Conservation (phyloP, 2,113 vertebrate genomes). For the Anolis sagrei region DNA sequence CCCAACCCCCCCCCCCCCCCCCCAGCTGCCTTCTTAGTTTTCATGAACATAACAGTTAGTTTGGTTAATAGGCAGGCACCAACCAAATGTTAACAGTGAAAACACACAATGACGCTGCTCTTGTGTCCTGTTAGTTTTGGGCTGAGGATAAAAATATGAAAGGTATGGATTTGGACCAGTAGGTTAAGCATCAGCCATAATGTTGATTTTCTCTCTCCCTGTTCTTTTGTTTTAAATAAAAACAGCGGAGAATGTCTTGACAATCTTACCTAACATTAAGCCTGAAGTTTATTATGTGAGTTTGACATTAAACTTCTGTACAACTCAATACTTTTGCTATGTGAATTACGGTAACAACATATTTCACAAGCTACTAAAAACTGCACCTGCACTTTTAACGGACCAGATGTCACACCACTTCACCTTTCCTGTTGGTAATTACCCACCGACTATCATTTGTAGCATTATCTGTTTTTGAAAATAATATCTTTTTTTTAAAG, state of each 20-base stretch:
- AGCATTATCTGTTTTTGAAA: background rate
- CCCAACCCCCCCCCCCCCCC: too few relatives aligned
- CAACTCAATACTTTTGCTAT: conserved; percentile 30
- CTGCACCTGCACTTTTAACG: background rate
- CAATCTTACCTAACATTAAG: background rate
- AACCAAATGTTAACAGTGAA: background rate
- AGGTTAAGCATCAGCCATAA: background rate
- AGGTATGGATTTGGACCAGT: background rate
- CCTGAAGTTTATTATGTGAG: background rate
- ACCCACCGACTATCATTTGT: background rate
- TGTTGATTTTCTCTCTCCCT: background rate
- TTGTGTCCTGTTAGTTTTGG: background rate
- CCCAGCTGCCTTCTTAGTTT: background rate
- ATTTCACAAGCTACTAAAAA: conserved; percentile 8
- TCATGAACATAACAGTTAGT: background rate
- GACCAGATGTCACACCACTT: conserved; percentile 2
- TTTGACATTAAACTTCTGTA: conserved; percentile 21
- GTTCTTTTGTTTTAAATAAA: background rate
- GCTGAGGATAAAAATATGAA: background rate
- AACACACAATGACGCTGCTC: background rate
- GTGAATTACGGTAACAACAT: conserved; percentile 31
- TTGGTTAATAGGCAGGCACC: background rate
- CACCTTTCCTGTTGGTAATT: background rate
- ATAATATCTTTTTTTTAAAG: background rate
- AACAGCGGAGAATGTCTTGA: background rate